phyloP scores from a whole-genome alignment of 2,888 invertebrate genomes.

The Torymus auratus region DNA sequence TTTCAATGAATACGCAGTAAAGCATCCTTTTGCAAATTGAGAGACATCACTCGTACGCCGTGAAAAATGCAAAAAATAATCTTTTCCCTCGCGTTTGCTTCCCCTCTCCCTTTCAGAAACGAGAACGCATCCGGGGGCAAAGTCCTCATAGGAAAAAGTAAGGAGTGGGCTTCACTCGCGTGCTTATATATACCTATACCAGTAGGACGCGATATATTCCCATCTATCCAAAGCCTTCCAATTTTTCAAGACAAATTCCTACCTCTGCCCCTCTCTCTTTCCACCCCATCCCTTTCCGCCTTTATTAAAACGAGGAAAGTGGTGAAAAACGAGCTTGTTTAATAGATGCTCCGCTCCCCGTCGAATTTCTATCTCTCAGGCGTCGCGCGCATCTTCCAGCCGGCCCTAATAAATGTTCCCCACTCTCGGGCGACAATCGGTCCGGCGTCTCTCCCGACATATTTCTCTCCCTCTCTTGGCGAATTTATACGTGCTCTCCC shows the following conservation, averaged over 20 bases:
- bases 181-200: background rate
- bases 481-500: constrained; percentile 26
- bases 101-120: no score
- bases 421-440: constrained; percentile 47
- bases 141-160: no score
- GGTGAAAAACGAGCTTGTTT: constrained; percentile 53
- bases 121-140: no score
- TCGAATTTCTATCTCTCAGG: constrained; percentile 23
- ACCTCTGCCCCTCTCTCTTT: background rate
- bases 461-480: constrained; percentile 9
- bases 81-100: background rate
- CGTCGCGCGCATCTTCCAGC: constrained; percentile 1
- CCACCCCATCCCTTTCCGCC: background rate
- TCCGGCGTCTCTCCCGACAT: constrained; percentile 4
- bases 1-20: no score
- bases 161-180: no score
- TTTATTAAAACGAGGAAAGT: constrained; percentile 52
- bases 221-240: constrained; percentile 44
- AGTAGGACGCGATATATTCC: constrained; percentile 35
- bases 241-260: constrained; percentile 53
- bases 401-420: constrained; percentile 47
- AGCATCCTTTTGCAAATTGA: no score
- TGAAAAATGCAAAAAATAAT: constrained; percentile 25
- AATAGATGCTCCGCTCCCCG: constrained; percentile 24
- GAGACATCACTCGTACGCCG: background rate